phyloP scores from a whole-genome alignment of 2,113 vertebrate genomes.

The Paramormyrops kingsleyae region DNA sequence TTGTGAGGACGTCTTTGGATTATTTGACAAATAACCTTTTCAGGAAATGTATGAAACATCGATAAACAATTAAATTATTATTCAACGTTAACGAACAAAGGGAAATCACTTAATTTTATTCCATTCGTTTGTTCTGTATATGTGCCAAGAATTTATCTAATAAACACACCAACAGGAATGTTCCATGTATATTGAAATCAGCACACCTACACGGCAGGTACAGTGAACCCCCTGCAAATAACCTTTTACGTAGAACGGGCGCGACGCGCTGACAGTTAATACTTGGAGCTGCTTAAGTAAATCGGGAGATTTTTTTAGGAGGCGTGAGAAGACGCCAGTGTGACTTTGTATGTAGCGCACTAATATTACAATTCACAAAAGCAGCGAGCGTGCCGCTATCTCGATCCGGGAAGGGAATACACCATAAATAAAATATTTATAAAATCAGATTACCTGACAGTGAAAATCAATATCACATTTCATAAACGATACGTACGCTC shows the following conservation, averaged over 20 bases:
- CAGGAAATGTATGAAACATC: not conserved
- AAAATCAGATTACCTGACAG: conserved; percentile 4
- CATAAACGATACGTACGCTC: not conserved
- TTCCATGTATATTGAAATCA: not conserved
- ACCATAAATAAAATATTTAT: conserved; percentile 2
- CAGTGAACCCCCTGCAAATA: not conserved
- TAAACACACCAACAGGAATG: not conserved
- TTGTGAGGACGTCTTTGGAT: not conserved
- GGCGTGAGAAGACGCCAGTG: not conserved
- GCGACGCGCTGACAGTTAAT: not conserved
- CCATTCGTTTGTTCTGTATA: not conserved
- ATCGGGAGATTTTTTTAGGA: not conserved
- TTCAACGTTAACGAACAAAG: not conserved
- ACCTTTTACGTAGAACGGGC: not conserved
- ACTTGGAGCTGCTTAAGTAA: not conserved
- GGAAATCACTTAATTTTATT: not conserved
- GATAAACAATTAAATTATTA: not conserved
- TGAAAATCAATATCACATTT: conserved; percentile 4
- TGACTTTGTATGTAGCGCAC: not conserved
- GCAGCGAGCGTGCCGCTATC: not conserved
- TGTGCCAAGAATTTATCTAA: not conserved
- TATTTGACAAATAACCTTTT: not conserved
- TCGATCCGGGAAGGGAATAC: not conserved
- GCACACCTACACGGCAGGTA: not conserved
- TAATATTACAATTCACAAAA: not conserved